Evolutionary conservation across 2,888 invertebrate species (phyloP).

Genomic region (Sphinx pinastri): DNA sequence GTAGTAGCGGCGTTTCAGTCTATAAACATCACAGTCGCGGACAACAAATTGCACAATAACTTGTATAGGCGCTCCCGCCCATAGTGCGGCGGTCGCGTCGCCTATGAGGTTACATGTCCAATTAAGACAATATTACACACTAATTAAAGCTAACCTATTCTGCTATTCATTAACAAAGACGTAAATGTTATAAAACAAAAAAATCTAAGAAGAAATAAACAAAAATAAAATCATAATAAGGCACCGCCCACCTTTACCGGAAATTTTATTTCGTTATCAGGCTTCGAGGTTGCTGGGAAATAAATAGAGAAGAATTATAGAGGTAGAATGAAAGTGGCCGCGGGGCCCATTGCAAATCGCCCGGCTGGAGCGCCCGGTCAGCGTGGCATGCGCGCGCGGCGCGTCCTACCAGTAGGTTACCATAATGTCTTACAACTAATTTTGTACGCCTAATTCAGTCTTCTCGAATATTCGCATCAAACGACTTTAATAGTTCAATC

Average conservation of each 20-base stretch:
- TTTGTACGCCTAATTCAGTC: slow-evolving; percentile 84
- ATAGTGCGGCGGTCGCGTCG: slow-evolving; percentile 52
- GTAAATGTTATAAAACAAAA: slow-evolving; percentile 79
- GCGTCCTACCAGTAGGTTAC: slow-evolving; percentile 78
- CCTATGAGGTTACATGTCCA: slow-evolving; percentile 66
- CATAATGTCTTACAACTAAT: slow-evolving; percentile 77
- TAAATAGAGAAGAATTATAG: slow-evolving; percentile 76
- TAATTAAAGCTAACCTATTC: slow-evolving; percentile 80
- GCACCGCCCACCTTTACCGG: slow-evolving; percentile 67
- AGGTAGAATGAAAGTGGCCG: slow-evolving; percentile 80
- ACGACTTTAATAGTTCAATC: slow-evolving; percentile 72
- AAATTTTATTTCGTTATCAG: slow-evolving; percentile 79
- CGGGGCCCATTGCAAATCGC: slow-evolving; percentile 83
- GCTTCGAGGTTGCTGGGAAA: slow-evolving; percentile 66
- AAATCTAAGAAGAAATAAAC: slow-evolving; percentile 76
- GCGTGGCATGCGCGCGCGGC: slow-evolving; percentile 80
- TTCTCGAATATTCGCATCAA: slow-evolving; percentile 65
- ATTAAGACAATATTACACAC: slow-evolving; percentile 65
- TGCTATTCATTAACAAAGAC: slow-evolving; percentile 78
- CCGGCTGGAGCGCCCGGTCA: slow-evolving; percentile 82
- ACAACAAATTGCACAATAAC: slow-evolving; percentile 83
- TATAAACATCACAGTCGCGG: slow-evolving; percentile 88
- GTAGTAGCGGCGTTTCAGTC: slow-evolving; percentile 85
- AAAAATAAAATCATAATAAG: slow-evolving; percentile 80
- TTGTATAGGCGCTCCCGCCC: slow-evolving; percentile 68